Percentiles rank a stretch among this genome's conserved stretches.
Conservation (phyloP, 2,888 invertebrate genomes). For the Diarsia dahlii region DNA sequence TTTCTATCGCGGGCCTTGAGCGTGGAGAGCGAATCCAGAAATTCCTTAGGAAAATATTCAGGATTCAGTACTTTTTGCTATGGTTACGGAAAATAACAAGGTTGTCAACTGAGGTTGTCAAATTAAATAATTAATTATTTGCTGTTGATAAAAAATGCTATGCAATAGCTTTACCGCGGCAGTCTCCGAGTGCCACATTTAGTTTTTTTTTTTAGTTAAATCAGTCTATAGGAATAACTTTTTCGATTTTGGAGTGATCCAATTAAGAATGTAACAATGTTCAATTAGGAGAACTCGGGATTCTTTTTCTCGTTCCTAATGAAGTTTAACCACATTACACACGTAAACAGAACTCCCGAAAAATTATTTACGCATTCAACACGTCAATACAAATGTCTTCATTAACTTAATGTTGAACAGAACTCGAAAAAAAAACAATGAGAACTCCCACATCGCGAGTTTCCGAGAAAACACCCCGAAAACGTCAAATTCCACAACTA, state of each 20-base stretch:
- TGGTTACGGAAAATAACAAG: too few relatives aligned
- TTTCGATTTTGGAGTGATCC: background rate
- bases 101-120: too few relatives aligned
- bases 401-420: slow-evolving; percentile 78
- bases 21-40: too few relatives aligned
- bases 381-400: slow-evolving; percentile 85
- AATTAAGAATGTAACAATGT: slow-evolving; percentile 18
- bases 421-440: slow-evolving; percentile 76
- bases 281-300: slow-evolving; percentile 13
- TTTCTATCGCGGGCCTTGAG: too few relatives aligned
- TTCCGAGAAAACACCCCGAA: slow-evolving; percentile 86
- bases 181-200: too few relatives aligned
- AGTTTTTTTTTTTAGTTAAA: background rate
- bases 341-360: slow-evolving; percentile 44
- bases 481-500: slow-evolving; percentile 82
- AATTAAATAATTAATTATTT: too few relatives aligned
- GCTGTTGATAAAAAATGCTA: too few relatives aligned
- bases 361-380: slow-evolving; percentile 80
- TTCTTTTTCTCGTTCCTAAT: slow-evolving; percentile 19
- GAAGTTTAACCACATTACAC: slow-evolving; percentile 31
- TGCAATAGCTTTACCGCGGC: too few relatives aligned
- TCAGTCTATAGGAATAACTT: slow-evolving; percentile 9
- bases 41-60: too few relatives aligned
- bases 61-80: too few relatives aligned
- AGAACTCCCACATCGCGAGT: slow-evolving; percentile 85